Evolutionary conservation across 1,140 invertebrate genomes (phyloP), one percentile per base, ranked within the genome.

Genomic region (Trichonephila inaurata): DNA sequence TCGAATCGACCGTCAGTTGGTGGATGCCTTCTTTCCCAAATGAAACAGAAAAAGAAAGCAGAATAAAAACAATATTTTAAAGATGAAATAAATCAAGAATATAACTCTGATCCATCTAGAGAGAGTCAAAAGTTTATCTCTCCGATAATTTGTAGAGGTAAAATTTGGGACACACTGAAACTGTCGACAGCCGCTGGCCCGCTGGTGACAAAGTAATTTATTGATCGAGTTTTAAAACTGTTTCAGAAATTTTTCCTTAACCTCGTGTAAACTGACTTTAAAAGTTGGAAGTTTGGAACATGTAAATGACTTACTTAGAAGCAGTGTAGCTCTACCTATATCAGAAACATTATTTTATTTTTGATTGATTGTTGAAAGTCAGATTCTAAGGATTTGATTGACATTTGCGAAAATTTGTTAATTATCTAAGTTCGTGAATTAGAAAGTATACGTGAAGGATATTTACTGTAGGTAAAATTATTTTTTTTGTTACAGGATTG

Each of bases 121-220:
- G 33, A 62, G 72, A 92, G 90, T 92, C 90, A 92, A 85, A 85
- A 92, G 90, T 92, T 92, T 92, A 92, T 92, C 90, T 92, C 60
- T 64, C 77, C 81, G 81, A 92, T 92, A 92, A 85, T 92, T 85
- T 92, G 90, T 92, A 85, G 81, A 92, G 81, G 90, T 92, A 85
- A 64, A 66, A 44, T 51, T 85, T 89, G 72, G 58, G 69, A n/a
- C 28, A 82, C 69, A 82, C 69, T 40, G 40, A 82, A 82, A 82
- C 89, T 82, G 89, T 91, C 89, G 72, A 81, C 89, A 82, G 81
- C 58, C 81, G 77, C 28, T 61, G 69, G 33, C 61, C 7, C 61
- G 60, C 5, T 8, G 24, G 61, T 64, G 90, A 92, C 77, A 85
- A 85, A 85, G 81, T 85, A 82, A 92, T 85, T 66, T 92, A 92